Conservation (phyloP, 2,888 invertebrate species). For the Chymomyza fuscimana region DNA sequence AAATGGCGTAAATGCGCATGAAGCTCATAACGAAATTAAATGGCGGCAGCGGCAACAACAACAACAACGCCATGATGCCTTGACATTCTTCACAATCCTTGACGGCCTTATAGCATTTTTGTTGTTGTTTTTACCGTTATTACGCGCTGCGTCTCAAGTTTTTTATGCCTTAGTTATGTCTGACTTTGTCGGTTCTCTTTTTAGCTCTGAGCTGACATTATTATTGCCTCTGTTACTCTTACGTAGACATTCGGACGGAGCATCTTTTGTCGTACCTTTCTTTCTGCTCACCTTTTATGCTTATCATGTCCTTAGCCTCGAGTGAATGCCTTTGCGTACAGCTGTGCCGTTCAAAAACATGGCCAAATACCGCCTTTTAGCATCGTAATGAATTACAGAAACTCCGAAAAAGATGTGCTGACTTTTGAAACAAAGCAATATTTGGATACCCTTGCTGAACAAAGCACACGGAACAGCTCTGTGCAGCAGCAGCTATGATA, state of each 20-base stretch:
- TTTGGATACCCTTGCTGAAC: neutral
- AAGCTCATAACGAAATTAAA: constrained; percentile 66
- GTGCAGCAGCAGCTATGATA: too few species aligned
- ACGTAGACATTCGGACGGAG: neutral
- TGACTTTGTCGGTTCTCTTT: constrained; percentile 1
- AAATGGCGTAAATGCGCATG: constrained; percentile 72
- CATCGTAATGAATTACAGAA: neutral
- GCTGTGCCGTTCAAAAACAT: neutral
- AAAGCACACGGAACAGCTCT: neutral
- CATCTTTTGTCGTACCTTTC: neutral
- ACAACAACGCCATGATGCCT: constrained; percentile 24
- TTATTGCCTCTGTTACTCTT: constrained; percentile 34
- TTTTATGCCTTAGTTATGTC: neutral
- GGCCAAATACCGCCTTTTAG: neutral
- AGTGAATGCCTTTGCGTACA: neutral
- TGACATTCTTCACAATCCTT: constrained; percentile 38
- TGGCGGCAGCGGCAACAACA: constrained; percentile 34
- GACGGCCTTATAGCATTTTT: constrained; percentile 4
- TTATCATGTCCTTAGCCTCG: constrained; percentile 1
- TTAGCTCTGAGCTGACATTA: constrained; percentile 19
- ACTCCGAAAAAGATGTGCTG: neutral
- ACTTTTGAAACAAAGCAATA: neutral
- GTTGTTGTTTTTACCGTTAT: constrained; percentile 4
- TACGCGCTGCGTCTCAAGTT: neutral
- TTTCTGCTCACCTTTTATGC: constrained; percentile 1